Percentiles rank a stretch among this genome's conserved stretches.
phyloP scores from a whole-genome alignment of 2,888 invertebrate genomes.

The Campoplex capitator region DNA sequence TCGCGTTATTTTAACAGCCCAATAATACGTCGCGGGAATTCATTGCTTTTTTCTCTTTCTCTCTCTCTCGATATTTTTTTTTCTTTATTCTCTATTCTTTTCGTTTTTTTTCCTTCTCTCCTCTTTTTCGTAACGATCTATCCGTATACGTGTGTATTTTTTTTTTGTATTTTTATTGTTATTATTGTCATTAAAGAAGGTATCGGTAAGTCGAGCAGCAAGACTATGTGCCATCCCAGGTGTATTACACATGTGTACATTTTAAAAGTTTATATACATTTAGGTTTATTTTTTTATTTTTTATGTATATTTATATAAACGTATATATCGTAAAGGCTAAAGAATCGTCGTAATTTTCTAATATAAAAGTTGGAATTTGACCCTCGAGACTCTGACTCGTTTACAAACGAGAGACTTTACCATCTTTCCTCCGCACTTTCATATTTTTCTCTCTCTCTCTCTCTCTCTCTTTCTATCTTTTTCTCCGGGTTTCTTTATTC shows the following conservation, averaged over 20 bases:
- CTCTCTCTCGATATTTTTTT: too few species aligned
- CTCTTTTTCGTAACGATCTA: slow-evolving; percentile 16
- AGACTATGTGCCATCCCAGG: slow-evolving; percentile 4
- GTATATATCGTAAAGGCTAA: slow-evolving; percentile 37
- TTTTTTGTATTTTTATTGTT: slow-evolving; percentile 20
- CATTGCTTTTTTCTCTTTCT: slow-evolving; percentile 16
- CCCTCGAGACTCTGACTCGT: slow-evolving; percentile 40
- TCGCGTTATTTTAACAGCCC: slow-evolving; percentile 55
- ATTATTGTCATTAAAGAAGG: slow-evolving; percentile 41
- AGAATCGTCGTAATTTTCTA: slow-evolving; percentile 51
- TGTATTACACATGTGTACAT: slow-evolving; percentile 20
- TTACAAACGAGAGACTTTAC: slow-evolving; percentile 53
- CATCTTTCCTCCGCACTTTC: slow-evolving; percentile 48
- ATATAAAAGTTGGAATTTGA: slow-evolving; percentile 62
- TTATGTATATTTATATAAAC: not conserved
- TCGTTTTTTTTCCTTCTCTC: too few species aligned
- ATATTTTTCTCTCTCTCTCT: slow-evolving; percentile 42
- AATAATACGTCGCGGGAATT: slow-evolving; percentile 57
- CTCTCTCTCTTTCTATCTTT: slow-evolving; percentile 61
- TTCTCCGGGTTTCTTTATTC: slow-evolving; percentile 29
- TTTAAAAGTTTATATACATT: not conserved
- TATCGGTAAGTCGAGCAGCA: slow-evolving; percentile 32
- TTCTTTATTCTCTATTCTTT: too few species aligned
- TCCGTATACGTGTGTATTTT: not conserved
- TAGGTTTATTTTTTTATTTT: not conserved